phyloP scores from a whole-genome alignment of 2,888 invertebrate genomes.

The Coelinius sp. region DNA sequence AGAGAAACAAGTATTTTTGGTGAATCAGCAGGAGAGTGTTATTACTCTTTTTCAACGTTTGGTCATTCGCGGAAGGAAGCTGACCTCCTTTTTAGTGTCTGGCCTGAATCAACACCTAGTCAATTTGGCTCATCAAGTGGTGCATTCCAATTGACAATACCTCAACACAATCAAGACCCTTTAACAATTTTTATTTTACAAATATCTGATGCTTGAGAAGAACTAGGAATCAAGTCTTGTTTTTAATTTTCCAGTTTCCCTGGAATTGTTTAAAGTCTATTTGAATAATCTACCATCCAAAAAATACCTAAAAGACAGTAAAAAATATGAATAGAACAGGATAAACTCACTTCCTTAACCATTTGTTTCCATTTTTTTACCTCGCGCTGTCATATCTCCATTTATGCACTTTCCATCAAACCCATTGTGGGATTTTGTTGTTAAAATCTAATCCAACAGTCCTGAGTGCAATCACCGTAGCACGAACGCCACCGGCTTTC shows the following conservation, averaged over 20 bases:
- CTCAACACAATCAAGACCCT: constrained; percentile 1
- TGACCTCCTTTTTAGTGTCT: constrained; percentile 39
- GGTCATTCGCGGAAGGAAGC: constrained; percentile 37
- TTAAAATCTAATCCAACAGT: neutral
- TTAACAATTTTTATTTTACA: no score
- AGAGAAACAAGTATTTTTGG: constrained; percentile 1
- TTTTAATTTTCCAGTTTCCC: no score
- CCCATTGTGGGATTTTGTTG: neutral
- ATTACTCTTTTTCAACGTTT: neutral
- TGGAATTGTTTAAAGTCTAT: no score
- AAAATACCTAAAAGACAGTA: no score
- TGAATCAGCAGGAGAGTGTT: constrained; percentile 21
- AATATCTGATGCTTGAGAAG: no score
- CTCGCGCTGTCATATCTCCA: neutral
- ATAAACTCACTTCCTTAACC: neutral
- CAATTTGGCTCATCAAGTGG: constrained; percentile 21
- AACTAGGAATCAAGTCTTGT: no score
- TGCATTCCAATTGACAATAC: constrained; percentile 35
- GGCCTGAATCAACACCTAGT: constrained; percentile 35
- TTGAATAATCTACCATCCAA: neutral
- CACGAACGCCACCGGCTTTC: constrained; percentile 17
- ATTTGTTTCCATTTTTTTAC: neutral
- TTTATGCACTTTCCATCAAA: neutral
- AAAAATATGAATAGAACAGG: neutral
- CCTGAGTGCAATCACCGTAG: constrained; percentile 3